These are phyloP conservation scores for Matsumyia berberina DNA, from an alignment of 2,888 invertebrate species.

Conservation along the genomic window DNA sequence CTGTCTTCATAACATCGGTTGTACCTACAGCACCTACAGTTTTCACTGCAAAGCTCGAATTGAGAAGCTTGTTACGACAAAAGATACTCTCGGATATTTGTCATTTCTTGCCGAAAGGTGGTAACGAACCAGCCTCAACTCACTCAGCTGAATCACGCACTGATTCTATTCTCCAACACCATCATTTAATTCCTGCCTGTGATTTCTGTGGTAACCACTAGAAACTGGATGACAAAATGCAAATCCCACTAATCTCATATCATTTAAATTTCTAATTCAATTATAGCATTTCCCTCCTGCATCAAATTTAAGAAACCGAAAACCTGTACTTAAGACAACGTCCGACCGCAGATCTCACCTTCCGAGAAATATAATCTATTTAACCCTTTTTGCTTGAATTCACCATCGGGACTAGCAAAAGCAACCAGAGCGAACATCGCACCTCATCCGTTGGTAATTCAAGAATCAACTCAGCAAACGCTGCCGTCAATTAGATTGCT, in stretches of 20 bases:
- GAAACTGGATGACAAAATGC: too few species aligned
- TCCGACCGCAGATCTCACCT: not conserved
- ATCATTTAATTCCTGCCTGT: too few species aligned
- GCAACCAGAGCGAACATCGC: slow-evolving; percentile 54
- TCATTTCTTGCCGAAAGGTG: too few species aligned
- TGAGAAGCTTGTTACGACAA: too few species aligned
- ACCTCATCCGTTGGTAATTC: slow-evolving; percentile 70
- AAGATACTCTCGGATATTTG: too few species aligned
- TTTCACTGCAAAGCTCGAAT: too few species aligned
- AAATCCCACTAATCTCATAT: not conserved
- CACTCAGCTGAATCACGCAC: too few species aligned
- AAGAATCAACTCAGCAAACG: slow-evolving; percentile 61
- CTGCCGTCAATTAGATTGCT: slow-evolving; percentile 63
- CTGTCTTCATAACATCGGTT: too few species aligned
- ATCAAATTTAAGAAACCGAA: not conserved
- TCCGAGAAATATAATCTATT: slow-evolving; percentile 35
- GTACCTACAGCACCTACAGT: too few species aligned
- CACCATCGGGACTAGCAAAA: slow-evolving; percentile 32
- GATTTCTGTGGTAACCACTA: too few species aligned
- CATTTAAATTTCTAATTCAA: slow-evolving; percentile 16
- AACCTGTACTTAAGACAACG: slow-evolving; percentile 3
- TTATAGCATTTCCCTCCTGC: not conserved
- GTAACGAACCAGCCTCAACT: too few species aligned
- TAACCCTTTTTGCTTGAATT: slow-evolving; percentile 48
- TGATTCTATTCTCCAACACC: too few species aligned